Evolutionary conservation across 2,113 vertebrate genomes (phyloP).

Genomic region (Alouatta palliata): DNA sequence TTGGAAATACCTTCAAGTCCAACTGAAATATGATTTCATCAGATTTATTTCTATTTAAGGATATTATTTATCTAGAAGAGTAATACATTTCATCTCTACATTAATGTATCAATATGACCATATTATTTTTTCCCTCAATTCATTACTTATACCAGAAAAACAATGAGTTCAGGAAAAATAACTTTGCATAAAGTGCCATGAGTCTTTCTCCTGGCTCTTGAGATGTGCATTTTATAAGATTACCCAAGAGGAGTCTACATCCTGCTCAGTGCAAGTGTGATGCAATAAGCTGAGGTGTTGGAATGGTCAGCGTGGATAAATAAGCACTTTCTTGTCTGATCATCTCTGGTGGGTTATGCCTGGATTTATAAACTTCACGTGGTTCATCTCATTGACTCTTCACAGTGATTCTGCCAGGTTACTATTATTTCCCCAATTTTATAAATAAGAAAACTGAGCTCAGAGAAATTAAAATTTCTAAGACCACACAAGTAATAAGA

Average conservation of each 20-base stretch:
- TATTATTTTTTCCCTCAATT: neutral
- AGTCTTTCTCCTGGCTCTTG: neutral
- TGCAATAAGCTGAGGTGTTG: neutral
- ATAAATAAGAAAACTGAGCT: neutral
- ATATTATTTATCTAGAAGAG: neutral
- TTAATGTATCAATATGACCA: neutral
- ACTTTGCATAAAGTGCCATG: neutral
- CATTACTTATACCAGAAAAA: neutral
- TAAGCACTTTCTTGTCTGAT: neutral
- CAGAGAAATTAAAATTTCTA: neutral
- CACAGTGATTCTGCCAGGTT: neutral
- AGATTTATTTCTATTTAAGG: slow-evolving; percentile 51
- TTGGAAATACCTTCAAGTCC: slow-evolving; percentile 23
- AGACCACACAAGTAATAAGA: neutral
- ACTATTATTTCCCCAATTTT: neutral
- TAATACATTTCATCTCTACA: neutral
- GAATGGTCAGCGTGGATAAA: neutral
- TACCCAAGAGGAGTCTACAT: neutral
- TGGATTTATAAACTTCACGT: too few species aligned
- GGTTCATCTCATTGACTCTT: neutral
- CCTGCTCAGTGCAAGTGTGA: neutral
- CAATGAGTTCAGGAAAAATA: neutral
- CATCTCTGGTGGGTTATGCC: neutral
- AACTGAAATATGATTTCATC: slow-evolving; percentile 36
- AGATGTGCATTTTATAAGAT: neutral